phyloP scores from a whole-genome alignment of 2,797 vertebrate genomes.

The Etheostoma nigrum region DNA sequence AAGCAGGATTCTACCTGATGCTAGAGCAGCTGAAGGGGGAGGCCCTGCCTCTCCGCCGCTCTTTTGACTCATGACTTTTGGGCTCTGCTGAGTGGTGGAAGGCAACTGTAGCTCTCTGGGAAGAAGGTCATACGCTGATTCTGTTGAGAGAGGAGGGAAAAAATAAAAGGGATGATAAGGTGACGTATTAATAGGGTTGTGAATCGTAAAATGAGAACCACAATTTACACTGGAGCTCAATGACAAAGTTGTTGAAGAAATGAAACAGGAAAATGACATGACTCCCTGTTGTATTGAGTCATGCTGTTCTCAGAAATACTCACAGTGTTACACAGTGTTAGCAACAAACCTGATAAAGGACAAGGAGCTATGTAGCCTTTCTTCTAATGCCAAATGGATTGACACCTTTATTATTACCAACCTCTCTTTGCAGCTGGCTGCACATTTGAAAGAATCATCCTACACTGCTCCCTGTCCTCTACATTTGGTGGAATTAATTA shows the following conservation, averaged over 20 bases:
- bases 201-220: background rate
- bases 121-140: constrained; percentile 98
- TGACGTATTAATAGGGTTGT: constrained; percentile 20
- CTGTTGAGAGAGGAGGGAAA: constrained; percentile 74
- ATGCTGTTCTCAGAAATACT: background rate
- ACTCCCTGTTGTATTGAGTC: background rate
- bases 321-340: constrained; percentile 14
- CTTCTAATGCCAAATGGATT: constrained; percentile 3
- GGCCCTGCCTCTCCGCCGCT: constrained; percentile 95
- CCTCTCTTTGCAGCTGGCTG: background rate
- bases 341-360: constrained; percentile 38
- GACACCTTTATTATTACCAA: background rate
- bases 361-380: constrained; percentile 25
- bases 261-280: constrained; percentile 9
- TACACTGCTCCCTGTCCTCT: background rate
- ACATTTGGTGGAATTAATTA: too few species aligned
- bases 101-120: constrained; percentile 95
- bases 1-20: constrained; percentile 92
- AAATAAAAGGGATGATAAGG: constrained; percentile 21
- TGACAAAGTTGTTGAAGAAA: background rate
- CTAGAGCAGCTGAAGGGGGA: constrained; percentile 90
- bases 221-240: background rate
- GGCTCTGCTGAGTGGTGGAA: constrained; percentile 88
- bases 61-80: constrained; percentile 96
- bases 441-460: constrained; percentile 28